Conservation (phyloP, 2,113 vertebrate genomes). For the Hystrix brachyura region DNA sequence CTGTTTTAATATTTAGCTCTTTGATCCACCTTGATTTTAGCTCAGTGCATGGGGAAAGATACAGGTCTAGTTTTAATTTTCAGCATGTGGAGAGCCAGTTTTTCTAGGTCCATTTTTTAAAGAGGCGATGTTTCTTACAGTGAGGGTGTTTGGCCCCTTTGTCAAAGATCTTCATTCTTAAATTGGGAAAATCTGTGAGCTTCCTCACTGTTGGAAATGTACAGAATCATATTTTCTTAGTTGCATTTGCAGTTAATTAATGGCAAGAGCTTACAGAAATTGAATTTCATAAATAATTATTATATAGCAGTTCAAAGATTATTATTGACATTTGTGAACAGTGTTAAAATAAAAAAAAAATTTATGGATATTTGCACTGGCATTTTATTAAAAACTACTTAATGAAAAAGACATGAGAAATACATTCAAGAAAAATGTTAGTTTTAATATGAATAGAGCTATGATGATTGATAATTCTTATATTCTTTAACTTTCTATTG, state of each 20-base stretch:
- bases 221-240: background rate
- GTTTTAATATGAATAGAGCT: constrained; percentile 34
- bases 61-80: too few species aligned
- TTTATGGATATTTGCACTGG: background rate
- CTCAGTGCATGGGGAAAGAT: too few species aligned
- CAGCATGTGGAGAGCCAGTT: too few species aligned
- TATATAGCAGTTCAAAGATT: background rate
- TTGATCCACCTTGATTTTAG: too few species aligned
- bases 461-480: constrained; percentile 15
- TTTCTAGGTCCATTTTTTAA: too few species aligned
- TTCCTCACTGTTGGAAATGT: background rate
- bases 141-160: too few species aligned
- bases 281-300: constrained; percentile 49
- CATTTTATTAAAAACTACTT: background rate
- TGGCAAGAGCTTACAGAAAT: background rate
- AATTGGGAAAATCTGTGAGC: background rate
- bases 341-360: constrained; percentile 38
- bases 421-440: constrained; percentile 11
- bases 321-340: background rate
- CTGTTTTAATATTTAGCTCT: too few species aligned
- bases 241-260: constrained; percentile 44
- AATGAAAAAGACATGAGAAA: constrained; percentile 23
- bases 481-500: background rate
- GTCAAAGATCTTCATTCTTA: too few species aligned
- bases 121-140: too few species aligned